Percentiles rank a stretch among this genome's conserved stretches.
phyloP scores from a whole-genome alignment of 2,797 vertebrate species.

The Sebastes wilsoni region DNA sequence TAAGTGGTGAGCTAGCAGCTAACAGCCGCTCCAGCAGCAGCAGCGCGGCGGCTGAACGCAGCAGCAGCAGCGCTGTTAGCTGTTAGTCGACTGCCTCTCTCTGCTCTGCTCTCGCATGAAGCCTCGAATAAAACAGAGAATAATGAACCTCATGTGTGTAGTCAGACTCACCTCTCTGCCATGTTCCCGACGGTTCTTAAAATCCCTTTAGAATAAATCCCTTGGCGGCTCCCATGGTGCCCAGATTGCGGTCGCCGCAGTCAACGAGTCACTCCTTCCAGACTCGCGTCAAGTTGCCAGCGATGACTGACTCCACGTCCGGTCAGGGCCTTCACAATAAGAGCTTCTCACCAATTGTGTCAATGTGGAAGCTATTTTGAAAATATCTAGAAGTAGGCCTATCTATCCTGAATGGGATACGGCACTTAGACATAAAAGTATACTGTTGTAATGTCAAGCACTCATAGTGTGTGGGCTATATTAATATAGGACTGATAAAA shows the following conservation, averaged over 20 bases:
- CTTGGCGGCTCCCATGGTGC: constrained; percentile 76
- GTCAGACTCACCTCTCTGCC: constrained; percentile 80
- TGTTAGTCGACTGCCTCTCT: constrained; percentile 34
- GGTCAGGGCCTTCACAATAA: constrained; percentile 40
- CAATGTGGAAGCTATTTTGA: not conserved
- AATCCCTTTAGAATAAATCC: constrained; percentile 69
- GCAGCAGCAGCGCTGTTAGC: not conserved
- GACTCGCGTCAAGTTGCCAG: not conserved
- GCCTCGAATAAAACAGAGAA: not conserved
- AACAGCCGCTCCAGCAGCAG: not conserved
- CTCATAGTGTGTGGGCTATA: no score
- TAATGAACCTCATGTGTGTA: not conserved
- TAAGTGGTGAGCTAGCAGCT: constrained; percentile 47
- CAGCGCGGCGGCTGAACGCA: not conserved
- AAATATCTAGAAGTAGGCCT: not conserved
- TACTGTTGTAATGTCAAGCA: not conserved
- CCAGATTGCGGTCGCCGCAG: constrained; percentile 74
- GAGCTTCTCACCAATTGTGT: not conserved
- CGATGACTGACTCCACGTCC: not conserved
- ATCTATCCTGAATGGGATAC: not conserved
- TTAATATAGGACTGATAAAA: not conserved
- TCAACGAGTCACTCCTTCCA: constrained; percentile 66
- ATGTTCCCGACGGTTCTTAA: constrained; percentile 71
- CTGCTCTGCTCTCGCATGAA: not conserved
- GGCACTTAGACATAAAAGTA: not conserved